Evolutionary conservation across 2,888 invertebrate species (phyloP).

Genomic region (Andrena dorsata): DNA sequence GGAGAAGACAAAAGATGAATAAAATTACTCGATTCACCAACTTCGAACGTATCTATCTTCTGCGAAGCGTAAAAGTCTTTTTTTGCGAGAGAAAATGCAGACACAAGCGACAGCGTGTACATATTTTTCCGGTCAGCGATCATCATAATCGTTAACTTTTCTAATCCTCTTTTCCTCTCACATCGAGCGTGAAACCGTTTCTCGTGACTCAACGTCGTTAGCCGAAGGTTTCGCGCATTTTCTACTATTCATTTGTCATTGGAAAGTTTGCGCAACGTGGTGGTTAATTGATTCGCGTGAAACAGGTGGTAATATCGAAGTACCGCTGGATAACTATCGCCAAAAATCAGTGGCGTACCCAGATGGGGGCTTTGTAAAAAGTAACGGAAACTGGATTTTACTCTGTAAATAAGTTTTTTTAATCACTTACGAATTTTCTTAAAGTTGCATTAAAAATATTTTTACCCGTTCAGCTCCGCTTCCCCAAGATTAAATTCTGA

Average conservation of each 20-base stretch:
- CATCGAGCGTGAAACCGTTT: conserved; percentile 24
- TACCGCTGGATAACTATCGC: too few relatives aligned
- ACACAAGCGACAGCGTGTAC: conserved; percentile 8
- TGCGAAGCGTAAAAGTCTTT: not conserved
- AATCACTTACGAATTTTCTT: too few relatives aligned
- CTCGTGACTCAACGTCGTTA: conserved; percentile 34
- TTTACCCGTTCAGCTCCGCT: too few relatives aligned
- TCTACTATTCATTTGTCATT: conserved; percentile 8
- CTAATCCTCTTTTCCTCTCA: conserved; percentile 59
- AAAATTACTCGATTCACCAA: not conserved
- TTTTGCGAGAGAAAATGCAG: conserved; percentile 15
- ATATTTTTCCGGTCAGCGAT: conserved; percentile 68
- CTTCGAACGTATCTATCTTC: not conserved
- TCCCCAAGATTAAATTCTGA: too few relatives aligned
- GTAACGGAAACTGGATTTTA: too few relatives aligned
- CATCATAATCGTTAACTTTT: conserved; percentile 65
- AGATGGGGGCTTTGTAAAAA: too few relatives aligned
- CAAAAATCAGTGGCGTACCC: too few relatives aligned
- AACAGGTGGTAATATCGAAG: not conserved
- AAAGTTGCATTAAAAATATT: too few relatives aligned
- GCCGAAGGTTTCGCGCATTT: conserved; percentile 13
- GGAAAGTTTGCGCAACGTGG: conserved; percentile 5
- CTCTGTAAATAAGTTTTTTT: too few relatives aligned
- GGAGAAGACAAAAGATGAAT: not conserved
- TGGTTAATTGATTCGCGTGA: conserved; percentile 1